These are phyloP conservation scores for Itoplectis maculator DNA, from an alignment of 2,888 invertebrate species.

Conservation along the genomic window DNA sequence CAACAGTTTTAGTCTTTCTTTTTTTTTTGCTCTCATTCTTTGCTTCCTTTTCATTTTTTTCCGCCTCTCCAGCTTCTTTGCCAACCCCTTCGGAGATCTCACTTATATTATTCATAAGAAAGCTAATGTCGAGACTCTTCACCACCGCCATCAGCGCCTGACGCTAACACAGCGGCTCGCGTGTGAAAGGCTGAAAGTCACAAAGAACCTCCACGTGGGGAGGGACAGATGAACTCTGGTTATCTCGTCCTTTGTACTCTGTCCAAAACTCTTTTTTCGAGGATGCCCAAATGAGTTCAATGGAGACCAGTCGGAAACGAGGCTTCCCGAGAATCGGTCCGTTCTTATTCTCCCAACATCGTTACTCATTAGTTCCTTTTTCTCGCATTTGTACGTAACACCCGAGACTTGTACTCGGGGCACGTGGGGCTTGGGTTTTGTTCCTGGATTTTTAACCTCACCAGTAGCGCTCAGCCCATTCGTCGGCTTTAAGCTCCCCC, in stretches of 20 bases:
- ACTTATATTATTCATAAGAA: conserved; percentile 54
- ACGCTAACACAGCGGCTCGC: conserved; percentile 44
- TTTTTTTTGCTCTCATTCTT: conserved; percentile 36
- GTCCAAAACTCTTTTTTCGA: background rate
- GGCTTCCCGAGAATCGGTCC: background rate
- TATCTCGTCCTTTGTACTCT: conserved; percentile 7
- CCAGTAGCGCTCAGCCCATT: conserved; percentile 23
- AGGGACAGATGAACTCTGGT: conserved; percentile 24
- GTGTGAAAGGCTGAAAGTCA: conserved; percentile 4
- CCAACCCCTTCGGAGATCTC: conserved; percentile 18
- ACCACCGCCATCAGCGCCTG: conserved; percentile 30
- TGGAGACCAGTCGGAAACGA: background rate
- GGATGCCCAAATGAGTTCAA: background rate
- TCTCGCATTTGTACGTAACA: background rate
- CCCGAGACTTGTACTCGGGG: background rate
- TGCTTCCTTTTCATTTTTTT: conserved; percentile 46
- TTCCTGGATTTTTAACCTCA: conserved; percentile 9
- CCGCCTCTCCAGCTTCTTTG: conserved; percentile 36
- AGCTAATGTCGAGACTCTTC: conserved; percentile 55
- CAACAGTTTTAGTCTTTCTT: background rate
- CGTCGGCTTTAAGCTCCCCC: background rate
- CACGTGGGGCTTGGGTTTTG: background rate
- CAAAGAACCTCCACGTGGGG: conserved; percentile 27
- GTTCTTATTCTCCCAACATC: conserved; percentile 10
- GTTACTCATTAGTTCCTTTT: conserved; percentile 17